Evolutionary conservation across 64 coral and sea anemone species (phyloP).

Genomic region (Orbicella faveolata): DNA sequence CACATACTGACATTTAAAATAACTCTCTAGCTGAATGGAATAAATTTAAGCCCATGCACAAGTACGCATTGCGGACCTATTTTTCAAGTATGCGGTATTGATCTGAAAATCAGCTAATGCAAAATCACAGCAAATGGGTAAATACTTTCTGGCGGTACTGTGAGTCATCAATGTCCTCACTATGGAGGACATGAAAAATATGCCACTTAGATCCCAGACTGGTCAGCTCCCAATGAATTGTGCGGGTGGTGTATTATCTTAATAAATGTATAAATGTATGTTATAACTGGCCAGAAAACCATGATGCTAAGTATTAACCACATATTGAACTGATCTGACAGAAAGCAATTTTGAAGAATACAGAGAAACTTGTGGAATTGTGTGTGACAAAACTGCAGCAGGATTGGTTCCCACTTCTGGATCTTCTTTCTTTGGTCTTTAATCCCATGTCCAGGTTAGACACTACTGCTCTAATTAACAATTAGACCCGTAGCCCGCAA

Average conservation of each 20-base stretch:
- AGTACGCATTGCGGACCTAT: not conserved
- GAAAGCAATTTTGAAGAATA: constrained; percentile 96
- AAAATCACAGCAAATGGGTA: too few relatives aligned
- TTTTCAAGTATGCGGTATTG: not conserved
- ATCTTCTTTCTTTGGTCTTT: constrained; percentile 84
- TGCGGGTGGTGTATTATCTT: too few relatives aligned
- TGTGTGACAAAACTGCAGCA: constrained; percentile 91
- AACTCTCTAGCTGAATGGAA: too few relatives aligned
- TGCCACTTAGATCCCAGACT: too few relatives aligned
- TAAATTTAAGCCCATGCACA: too few relatives aligned
- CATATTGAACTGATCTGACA: constrained; percentile 27
- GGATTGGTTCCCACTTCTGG: constrained; percentile 98
- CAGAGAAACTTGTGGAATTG: constrained; percentile 91
- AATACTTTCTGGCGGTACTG: too few relatives aligned
- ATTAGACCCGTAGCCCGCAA: too few relatives aligned
- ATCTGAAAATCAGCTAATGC: too few relatives aligned
- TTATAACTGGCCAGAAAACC: too few relatives aligned
- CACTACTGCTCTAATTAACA: not conserved
- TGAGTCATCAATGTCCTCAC: not conserved
- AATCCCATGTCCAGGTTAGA: constrained; percentile 93
- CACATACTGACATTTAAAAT: too few relatives aligned
- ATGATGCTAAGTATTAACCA: not conserved
- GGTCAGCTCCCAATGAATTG: too few relatives aligned
- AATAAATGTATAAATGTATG: too few relatives aligned
- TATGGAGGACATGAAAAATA: not conserved